These are phyloP conservation scores for Caerostris extrusa DNA, from an alignment of 1,140 invertebrate species.

Conservation along the genomic window DNA sequence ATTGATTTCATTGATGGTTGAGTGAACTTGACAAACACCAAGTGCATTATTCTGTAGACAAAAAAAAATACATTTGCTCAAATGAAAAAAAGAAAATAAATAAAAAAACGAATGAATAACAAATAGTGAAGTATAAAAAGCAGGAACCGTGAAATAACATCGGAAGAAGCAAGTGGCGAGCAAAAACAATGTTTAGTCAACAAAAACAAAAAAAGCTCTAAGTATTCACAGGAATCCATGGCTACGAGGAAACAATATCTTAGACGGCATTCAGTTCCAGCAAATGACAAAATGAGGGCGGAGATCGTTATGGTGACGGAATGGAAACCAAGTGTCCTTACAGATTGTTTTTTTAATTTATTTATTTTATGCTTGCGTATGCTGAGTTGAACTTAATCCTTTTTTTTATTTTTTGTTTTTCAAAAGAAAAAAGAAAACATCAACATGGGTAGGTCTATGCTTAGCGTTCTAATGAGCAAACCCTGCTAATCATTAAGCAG, in stretches of 20 bases:
- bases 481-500: conserved; percentile 17
- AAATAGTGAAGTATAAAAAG: too few relatives aligned
- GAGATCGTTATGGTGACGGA: background rate
- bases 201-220: background rate
- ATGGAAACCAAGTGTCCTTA: background rate
- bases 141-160: conserved; percentile 39
- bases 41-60: background rate
- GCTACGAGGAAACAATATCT: background rate
- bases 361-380: background rate
- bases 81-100: too few relatives aligned
- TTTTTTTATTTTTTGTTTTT: background rate
- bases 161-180: background rate
- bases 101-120: too few relatives aligned
- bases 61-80: background rate
- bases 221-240: background rate
- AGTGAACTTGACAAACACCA: background rate
- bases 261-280: conserved; percentile 37
- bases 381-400: background rate
- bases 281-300: conserved; percentile 49
- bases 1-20: background rate
- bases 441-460: conserved; percentile 3
- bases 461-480: background rate
- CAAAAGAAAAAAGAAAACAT: background rate
- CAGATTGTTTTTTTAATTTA: background rate
- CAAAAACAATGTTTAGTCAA: conserved; percentile 25